phyloP scores from a whole-genome alignment of 2,113 vertebrate genomes.

The Telmatochromis sp. region DNA sequence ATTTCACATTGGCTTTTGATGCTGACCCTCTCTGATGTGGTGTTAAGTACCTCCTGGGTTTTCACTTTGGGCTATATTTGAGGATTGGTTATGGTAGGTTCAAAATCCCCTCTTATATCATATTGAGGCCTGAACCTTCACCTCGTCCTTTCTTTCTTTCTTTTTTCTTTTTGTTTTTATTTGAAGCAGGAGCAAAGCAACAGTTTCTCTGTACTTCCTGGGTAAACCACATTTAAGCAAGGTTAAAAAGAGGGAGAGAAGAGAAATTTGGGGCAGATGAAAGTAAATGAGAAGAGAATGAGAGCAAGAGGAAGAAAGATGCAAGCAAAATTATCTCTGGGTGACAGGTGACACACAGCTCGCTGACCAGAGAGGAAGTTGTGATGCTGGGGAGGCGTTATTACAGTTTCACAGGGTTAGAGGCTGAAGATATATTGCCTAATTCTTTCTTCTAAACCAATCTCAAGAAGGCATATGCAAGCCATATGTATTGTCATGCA shows the following conservation, averaged over 20 bases:
- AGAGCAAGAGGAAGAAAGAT: not conserved
- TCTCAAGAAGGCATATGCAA: not conserved
- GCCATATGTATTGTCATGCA: not conserved
- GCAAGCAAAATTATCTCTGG: not conserved
- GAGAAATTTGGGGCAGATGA: not conserved
- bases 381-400: constrained; percentile 43
- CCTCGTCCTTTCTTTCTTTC: not conserved
- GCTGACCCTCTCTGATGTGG: constrained; percentile 37
- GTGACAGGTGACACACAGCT: constrained; percentile 58
- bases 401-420: constrained; percentile 5
- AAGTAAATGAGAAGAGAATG: constrained; percentile 17
- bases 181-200: not conserved
- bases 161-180: not conserved
- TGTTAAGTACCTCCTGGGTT: constrained; percentile 31
- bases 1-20: constrained; percentile 28
- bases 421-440: constrained; percentile 14
- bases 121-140: not conserved
- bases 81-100: constrained; percentile 30
- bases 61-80: constrained; percentile 35
- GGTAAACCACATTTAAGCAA: constrained; percentile 29
- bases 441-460: constrained; percentile 37
- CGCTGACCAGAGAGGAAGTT: constrained; percentile 58
- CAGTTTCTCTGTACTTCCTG: constrained; percentile 1
- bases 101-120: constrained; percentile 30
- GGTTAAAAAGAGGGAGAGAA: not conserved